Evolutionary conservation across 2,113 vertebrate species (phyloP), one percentile per base, ranked within the genome.

Genomic region (Coptodon bakossiorum): DNA sequence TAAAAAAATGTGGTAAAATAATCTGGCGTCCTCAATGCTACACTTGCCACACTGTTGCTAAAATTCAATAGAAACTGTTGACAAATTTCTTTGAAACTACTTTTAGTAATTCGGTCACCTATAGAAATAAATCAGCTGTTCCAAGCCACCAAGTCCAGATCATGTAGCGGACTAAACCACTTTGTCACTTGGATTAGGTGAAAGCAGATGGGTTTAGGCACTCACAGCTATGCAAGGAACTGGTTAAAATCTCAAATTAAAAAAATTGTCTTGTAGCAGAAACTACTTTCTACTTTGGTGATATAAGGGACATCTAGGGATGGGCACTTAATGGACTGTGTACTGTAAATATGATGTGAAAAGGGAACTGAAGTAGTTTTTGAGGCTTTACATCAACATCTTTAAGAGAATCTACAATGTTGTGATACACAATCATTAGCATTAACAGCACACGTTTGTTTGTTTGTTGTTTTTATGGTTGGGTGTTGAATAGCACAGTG

Each of bases 1-100:
- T 13, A 0, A 24, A 56, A 24, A 56, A 56, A 12, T 4, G 22
- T 61, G 59, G 17, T 36, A n/a, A n/a, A 63, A 63, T 63, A 6
- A 11, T 1, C 9, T n/a, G 59, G 59, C 6, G 6, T 63, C 59
- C 31, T 63, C 59, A 63, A 36, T 19, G 29, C 59, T 6, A 24
- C 1, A 2, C 1, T 36, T 36, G 10, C 31, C 31, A 36, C 31
- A 36, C n/a, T 66, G 31, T 7, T 66, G 61, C 17, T 0, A 36
- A 66, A 66, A 1, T 66, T 66, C 9, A 12, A 34, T 36, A 11
- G 31, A 63, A 63, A 36, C 59, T 63, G 31, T 36, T 63, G 31
- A 63, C 17, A 63, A 36, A 36, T 66, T n/a, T 66, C 61, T 36
- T 66, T 66, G 17, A 66, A 66, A n/a, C 6, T 11, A 66, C 31